phyloP scores from a whole-genome alignment of 2,888 invertebrate species.

The Notodonta ziczac region DNA sequence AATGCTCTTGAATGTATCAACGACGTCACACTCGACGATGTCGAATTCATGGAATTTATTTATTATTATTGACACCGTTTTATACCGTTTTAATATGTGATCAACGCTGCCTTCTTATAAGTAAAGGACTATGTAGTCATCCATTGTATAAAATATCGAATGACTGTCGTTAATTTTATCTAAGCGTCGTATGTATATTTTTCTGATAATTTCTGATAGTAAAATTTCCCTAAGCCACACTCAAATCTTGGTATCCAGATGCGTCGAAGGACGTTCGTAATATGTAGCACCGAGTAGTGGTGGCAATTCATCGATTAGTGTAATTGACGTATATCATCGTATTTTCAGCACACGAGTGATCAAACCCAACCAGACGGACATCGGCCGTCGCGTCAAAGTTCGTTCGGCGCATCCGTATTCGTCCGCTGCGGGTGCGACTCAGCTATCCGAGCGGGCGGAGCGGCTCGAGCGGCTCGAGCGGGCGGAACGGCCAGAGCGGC shows the following conservation, averaged over 20 bases:
- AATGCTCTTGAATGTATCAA: neutral
- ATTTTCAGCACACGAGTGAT: slow-evolving; percentile 94
- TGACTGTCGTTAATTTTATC: no score
- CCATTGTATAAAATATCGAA: no score
- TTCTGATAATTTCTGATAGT: no score
- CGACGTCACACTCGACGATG: neutral
- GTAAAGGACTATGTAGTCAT: no score
- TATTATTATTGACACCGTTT: no score
- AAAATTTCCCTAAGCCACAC: no score
- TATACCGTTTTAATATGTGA: neutral
- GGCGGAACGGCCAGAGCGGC: slow-evolving; percentile 53
- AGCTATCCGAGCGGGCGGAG: slow-evolving; percentile 59
- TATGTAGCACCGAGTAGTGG: no score
- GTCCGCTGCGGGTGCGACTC: slow-evolving; percentile 57
- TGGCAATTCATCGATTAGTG: no score
- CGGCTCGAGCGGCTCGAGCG: slow-evolving; percentile 55
- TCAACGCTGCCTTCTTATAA: neutral
- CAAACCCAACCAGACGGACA: slow-evolving; percentile 95
- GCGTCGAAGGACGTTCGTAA: no score
- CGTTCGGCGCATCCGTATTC: slow-evolving; percentile 78
- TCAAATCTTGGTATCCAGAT: no score
- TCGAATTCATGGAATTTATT: neutral
- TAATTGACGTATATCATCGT: neutral
- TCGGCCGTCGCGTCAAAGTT: slow-evolving; percentile 94
- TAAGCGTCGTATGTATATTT: no score